Conservation (phyloP, 2,797 vertebrate species). For the Thamnophis elegans region DNA sequence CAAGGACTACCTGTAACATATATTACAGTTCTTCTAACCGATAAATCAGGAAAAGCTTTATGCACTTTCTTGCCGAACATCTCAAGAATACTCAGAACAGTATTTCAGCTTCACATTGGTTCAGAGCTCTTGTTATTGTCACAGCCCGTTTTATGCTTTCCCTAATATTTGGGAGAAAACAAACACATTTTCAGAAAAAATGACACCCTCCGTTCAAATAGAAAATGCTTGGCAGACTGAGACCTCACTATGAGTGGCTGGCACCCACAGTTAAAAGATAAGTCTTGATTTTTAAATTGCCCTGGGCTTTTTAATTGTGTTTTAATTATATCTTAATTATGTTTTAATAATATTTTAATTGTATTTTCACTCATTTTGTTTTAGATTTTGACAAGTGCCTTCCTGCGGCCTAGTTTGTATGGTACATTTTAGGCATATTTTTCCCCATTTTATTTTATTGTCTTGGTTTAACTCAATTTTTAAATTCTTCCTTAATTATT, state of each 20-base stretch:
- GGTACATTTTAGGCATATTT: background rate
- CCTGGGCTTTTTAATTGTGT: background rate
- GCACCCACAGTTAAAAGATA: background rate
- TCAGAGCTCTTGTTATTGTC: background rate
- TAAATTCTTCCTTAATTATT: background rate
- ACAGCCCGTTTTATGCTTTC: background rate
- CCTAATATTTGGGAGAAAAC: background rate
- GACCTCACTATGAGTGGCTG: background rate
- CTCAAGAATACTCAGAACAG: background rate
- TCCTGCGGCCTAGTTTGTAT: background rate
- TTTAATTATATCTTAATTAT: background rate
- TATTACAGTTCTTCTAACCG: background rate
- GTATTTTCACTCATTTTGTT: background rate
- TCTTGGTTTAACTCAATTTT: background rate
- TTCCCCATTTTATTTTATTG: background rate
- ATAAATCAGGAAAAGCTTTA: background rate
- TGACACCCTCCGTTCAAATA: background rate
- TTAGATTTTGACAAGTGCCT: background rate
- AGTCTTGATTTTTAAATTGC: background rate
- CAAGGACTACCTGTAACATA: background rate
- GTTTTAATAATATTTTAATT: background rate
- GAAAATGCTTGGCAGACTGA: background rate
- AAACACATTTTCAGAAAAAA: background rate
- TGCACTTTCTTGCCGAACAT: constrained; percentile 3
- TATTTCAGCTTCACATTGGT: background rate